Evolutionary conservation across 2,888 invertebrate species (phyloP), one percentile per base, ranked within the genome.

Genomic region (Acrocyrtus sp.): DNA sequence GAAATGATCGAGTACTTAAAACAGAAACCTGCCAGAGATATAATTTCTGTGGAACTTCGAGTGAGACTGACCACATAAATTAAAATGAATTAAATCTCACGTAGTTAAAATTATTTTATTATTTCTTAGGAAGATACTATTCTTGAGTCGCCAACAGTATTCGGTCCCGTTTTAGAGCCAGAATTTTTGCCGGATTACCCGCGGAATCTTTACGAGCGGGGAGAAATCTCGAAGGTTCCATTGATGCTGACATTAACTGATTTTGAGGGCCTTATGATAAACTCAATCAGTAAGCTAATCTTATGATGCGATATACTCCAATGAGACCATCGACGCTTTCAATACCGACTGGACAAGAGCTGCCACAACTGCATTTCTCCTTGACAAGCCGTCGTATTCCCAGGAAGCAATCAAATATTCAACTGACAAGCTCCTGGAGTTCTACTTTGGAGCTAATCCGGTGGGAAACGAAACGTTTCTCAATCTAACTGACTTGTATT

Each of bases 401-500:
- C 19, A 53, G 24, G 58, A 47, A 2, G 29, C 61, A 0, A 72
- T 58, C 24, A 43, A 47, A 3, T 39, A 66, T 22, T 68, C 65
- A 12, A 29, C 74, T 3, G 53, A 45, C 24, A 10, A 19, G 5
- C 27, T 77, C 2, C 29, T 50, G 3, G 41, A 74, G 3, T 68
- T 67, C 48, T 77, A 77, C 45, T 74, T 77, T 24, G 60, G 60
- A 3, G 15, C 26, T 12, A 15, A 54, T 26, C 24, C 34, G 0
- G 53, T 77, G 22, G 72, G 72, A 10, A 10, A 43, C 6, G 61
- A 74, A 1, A 72, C 58, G 0, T 39, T 77, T 17, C 24, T 63
- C 34, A 74, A 72, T 34, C 47, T 74, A 12, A 77, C 65, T 12
- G 53, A 77, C 61, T 48, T 68, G 10, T 76, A 69, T 26, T 70